Percentiles rank a stretch among this genome's conserved stretches.
phyloP scores from a whole-genome alignment of 2,113 vertebrate species.

The Petroica traversi region DNA sequence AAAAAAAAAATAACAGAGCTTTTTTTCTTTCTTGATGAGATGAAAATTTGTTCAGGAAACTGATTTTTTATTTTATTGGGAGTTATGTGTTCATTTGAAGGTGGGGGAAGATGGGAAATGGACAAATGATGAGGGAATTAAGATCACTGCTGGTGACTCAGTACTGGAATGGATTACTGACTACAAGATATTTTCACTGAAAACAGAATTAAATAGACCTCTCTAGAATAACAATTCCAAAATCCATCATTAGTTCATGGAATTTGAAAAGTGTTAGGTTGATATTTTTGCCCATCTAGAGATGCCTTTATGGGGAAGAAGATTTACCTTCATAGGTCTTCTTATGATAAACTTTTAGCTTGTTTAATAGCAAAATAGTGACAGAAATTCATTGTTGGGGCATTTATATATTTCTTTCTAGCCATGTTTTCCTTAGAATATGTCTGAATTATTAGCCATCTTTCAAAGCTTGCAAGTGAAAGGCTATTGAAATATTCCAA shows the following conservation, averaged over 20 bases:
- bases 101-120: neutral
- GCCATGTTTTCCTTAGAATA: neutral
- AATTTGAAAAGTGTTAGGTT: neutral
- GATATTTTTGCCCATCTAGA: neutral
- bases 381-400: neutral
- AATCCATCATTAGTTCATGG: neutral
- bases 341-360: neutral
- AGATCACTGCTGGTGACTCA: neutral
- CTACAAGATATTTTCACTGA: neutral
- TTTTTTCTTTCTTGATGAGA: neutral
- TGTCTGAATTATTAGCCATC: neutral
- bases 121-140: neutral
- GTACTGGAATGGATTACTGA: neutral
- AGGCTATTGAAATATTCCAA: neutral
- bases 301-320: neutral
- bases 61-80: neutral
- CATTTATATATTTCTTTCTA: neutral
- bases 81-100: neutral
- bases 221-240: neutral
- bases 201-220: neutral
- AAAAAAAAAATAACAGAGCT: neutral
- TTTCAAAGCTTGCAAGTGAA: slow-evolving; percentile 11
- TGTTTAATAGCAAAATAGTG: neutral
- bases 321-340: neutral
- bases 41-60: neutral